Percentiles rank a stretch among this genome's conserved stretches.
Evolutionary conservation across 2,797 vertebrate species (phyloP).

Genomic region (Anguilla anguilla): DNA sequence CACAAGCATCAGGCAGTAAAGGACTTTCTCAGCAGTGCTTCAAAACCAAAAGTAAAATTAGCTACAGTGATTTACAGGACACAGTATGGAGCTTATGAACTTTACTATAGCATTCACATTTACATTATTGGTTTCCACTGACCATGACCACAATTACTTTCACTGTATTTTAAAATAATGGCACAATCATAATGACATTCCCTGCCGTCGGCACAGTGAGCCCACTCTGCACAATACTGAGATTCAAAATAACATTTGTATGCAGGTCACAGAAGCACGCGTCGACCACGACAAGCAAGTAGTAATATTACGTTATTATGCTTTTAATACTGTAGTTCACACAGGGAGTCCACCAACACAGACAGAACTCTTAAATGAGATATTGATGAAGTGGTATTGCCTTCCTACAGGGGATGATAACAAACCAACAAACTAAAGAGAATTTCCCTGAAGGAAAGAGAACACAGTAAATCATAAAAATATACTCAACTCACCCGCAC

Average conservation of each 20-base stretch:
- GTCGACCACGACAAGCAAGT: background rate
- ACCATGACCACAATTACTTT: background rate
- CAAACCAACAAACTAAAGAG: background rate
- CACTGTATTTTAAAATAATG: background rate
- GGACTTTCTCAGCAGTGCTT: background rate
- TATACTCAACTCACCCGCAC: slow-evolving; percentile 2
- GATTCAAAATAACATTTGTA: background rate
- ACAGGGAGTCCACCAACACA: background rate
- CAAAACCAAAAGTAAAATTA: background rate
- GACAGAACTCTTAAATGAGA: background rate
- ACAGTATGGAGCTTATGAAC: background rate
- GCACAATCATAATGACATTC: background rate
- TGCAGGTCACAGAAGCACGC: background rate
- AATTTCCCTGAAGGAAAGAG: background rate
- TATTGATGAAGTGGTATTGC: slow-evolving; percentile 2
- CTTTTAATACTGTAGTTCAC: background rate
- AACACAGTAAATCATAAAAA: slow-evolving; percentile 2
- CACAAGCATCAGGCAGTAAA: background rate
- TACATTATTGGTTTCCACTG: background rate
- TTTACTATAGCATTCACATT: background rate
- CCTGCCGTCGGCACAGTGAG: background rate
- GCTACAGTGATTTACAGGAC: background rate
- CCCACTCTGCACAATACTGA: background rate
- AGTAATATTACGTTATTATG: background rate
- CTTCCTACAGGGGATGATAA: background rate